These are phyloP conservation scores for Tridacna gigas DNA, from an alignment of 2,888 invertebrate genomes.

Conservation along the genomic window DNA sequence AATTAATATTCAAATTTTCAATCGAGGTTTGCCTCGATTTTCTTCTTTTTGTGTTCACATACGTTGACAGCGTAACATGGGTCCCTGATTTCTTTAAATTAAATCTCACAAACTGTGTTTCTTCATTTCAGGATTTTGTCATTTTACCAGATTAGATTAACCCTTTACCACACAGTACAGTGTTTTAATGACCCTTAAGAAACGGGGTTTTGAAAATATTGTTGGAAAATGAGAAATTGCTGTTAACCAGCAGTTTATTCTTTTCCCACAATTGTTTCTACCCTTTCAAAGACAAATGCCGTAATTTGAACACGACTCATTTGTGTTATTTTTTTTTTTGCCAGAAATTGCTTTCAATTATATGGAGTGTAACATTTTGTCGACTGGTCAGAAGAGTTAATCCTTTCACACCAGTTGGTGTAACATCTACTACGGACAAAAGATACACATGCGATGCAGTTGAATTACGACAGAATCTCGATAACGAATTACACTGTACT, in stretches of 20 bases:
- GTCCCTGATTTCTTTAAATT: conserved; percentile 7
- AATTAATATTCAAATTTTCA: conserved; percentile 26
- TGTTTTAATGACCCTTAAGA: too few relatives aligned
- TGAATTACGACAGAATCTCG: too few relatives aligned
- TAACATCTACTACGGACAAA: too few relatives aligned
- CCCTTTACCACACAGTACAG: not conserved
- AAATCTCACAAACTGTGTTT: conserved; percentile 4
- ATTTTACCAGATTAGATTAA: conserved; percentile 20
- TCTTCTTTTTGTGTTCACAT: conserved; percentile 1
- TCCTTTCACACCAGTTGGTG: too few relatives aligned
- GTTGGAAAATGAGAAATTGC: not conserved
- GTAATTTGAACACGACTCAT: too few relatives aligned
- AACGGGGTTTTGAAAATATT: too few relatives aligned
- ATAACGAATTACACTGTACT: too few relatives aligned
- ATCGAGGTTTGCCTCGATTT: conserved; percentile 15
- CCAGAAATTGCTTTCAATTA: too few relatives aligned
- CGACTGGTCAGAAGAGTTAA: too few relatives aligned
- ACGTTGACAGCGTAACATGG: conserved; percentile 22
- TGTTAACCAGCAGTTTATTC: not conserved
- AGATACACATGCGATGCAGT: too few relatives aligned
- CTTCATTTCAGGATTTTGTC: not conserved
- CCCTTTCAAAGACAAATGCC: not conserved
- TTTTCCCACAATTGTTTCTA: not conserved
- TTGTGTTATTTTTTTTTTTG: too few relatives aligned
- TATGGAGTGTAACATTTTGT: too few relatives aligned